phyloP scores from a whole-genome alignment of 1,140 invertebrate genomes.

The Spodoptera frugiperda region DNA sequence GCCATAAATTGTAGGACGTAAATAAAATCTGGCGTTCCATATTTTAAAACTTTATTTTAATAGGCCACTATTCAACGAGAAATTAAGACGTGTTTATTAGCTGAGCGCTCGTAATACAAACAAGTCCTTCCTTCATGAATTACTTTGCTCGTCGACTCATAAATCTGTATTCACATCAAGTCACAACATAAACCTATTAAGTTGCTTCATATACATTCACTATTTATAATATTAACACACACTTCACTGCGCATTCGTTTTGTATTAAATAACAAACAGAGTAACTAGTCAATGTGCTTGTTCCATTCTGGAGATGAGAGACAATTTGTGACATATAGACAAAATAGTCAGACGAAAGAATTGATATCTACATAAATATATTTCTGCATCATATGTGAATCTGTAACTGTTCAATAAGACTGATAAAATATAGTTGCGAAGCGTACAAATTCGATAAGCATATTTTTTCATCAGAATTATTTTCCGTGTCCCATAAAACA shows the following conservation, averaged over 20 bases:
- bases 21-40: constrained; percentile 84
- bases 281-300: too few species aligned
- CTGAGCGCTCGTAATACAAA: constrained; percentile 76
- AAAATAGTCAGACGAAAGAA: constrained; percentile 7
- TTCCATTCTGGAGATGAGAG: constrained; percentile 2
- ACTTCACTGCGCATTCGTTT: not conserved
- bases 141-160: constrained; percentile 64
- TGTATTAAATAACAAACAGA: too few species aligned
- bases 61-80: constrained; percentile 81
- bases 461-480: constrained; percentile 46
- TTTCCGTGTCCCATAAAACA: constrained; percentile 50
- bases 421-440: constrained; percentile 22
- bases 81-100: constrained; percentile 85
- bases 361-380: constrained; percentile 5
- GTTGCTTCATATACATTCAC: constrained; percentile 37
- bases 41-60: constrained; percentile 85
- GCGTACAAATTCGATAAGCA: constrained; percentile 39
- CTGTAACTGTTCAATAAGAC: constrained; percentile 43
- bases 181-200: constrained; percentile 52
- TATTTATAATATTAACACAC: constrained; percentile 6
- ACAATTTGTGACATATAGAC: not conserved
- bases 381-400: constrained; percentile 27
- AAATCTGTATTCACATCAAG: constrained; percentile 73
- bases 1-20: constrained; percentile 81
- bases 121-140: constrained; percentile 79